Percentiles rank a stretch among this genome's conserved stretches.
Evolutionary conservation across 2,797 vertebrate genomes (phyloP).

Genomic region (Poeciliopsis infans): DNA sequence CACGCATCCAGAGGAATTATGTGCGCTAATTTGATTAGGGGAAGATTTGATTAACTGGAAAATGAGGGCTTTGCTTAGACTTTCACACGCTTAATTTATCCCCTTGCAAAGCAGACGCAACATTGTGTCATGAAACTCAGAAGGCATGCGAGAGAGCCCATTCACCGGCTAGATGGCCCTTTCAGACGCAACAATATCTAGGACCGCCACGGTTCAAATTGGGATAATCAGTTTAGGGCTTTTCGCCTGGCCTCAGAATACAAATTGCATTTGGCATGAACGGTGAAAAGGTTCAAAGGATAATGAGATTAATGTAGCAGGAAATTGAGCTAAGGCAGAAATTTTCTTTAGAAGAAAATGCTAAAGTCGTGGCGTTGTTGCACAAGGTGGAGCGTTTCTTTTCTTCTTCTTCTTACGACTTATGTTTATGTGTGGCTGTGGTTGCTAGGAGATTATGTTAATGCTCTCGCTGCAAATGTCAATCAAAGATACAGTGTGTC

Average conservation of each 20-base stretch:
- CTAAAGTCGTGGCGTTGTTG: constrained; percentile 77
- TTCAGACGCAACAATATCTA: constrained; percentile 98
- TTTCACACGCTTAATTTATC: constrained; percentile 99
- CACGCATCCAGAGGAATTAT: constrained; percentile 99
- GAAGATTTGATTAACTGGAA: constrained; percentile 99
- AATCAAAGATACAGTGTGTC: constrained; percentile 50
- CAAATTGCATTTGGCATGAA: constrained; percentile 99
- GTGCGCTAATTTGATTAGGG: constrained; percentile 99
- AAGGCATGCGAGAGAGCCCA: constrained; percentile 99
- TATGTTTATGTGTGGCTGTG: constrained; percentile 45
- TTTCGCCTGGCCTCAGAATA: constrained; percentile 96
- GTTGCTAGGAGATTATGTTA: constrained; percentile 61
- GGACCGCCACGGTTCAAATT: constrained; percentile 98
- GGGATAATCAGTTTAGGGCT: constrained; percentile 99
- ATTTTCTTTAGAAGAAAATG: constrained; percentile 59
- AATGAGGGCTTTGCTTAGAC: constrained; percentile 99
- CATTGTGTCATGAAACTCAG: constrained; percentile 99
- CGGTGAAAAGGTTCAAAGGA: constrained; percentile 99
- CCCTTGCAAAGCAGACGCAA: constrained; percentile 99
- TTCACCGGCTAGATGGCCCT: constrained; percentile 94
- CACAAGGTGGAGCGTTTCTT: constrained; percentile 70
- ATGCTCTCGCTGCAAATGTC: constrained; percentile 55
- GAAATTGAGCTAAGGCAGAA: constrained; percentile 90
- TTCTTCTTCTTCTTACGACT: constrained; percentile 26
- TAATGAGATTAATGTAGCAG: constrained; percentile 99